Base-by-base conservation (phyloP, 2,113 vertebrate genomes). In the Cygnus atratus region DNA sequence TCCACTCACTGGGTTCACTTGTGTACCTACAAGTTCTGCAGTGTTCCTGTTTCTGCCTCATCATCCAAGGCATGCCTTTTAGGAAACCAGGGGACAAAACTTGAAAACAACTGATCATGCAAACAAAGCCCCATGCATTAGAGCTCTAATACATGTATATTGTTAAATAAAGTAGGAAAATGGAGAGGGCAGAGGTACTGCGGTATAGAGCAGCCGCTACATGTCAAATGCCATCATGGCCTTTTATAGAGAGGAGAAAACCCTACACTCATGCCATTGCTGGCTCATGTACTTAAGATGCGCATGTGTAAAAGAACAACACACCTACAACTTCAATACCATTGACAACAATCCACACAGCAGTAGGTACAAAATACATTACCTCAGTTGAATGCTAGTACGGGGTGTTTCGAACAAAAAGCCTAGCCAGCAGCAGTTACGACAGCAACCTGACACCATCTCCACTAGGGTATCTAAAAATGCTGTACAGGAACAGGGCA, bases 111-210 rank as follows among this genome's bases (percentile, higher is more conserved):
- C 33, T 13, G 39, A 35, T 5, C 21, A 9, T 7, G 4, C 37
- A 15, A 43, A 7, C 19, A 74, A 18, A 73, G 11, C 44, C 19
- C 8, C 2, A 2, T 5, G 14, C 13, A 4, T 3, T 5, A 26
- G 16, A 39, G 9, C 61, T 33, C 24, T 29, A 10, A n/a, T 8
- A 17, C 1, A 43, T 0, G 33, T 13, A 14, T 0, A 4, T 16
- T 28, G 33, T 13, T 22, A 41, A 46, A 67, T 9, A 4, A 80
- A 50, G 39, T 2, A 46, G 19, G 25, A 37, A 57, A 37, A 57
- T 1, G 8, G 41, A 31, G 43, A 87, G 73, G 19, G 55, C 26
- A 74, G n/a, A 13, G 16, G 11, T 17, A 33, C n/a, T 25, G 31
- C 4, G 31, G 50, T 20, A 21, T 20, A 31, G 52, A 55, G 72